These are phyloP conservation scores for Martes martes DNA, from an alignment of 2,113 vertebrate species.

Conservation along the genomic window DNA sequence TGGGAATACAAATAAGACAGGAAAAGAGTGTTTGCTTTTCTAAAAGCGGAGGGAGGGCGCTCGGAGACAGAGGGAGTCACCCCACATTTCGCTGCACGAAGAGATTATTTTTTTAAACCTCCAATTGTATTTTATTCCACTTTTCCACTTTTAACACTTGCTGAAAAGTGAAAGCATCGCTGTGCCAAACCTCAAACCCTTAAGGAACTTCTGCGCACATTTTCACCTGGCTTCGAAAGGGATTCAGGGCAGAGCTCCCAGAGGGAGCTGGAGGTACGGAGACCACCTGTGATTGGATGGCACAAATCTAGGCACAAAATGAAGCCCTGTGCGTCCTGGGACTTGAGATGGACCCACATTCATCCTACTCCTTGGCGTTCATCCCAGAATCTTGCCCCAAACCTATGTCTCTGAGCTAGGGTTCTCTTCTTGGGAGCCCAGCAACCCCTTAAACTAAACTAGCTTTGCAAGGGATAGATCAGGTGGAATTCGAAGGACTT, in stretches of 20 bases:
- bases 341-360: background rate
- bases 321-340: background rate
- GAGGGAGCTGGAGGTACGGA: background rate
- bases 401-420: background rate
- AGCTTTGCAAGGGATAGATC: background rate
- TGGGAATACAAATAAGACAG: slow-evolving; percentile 65
- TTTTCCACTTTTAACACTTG: slow-evolving; percentile 21
- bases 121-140: slow-evolving; percentile 18
- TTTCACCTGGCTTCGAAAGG: slow-evolving; percentile 33
- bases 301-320: background rate
- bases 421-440: background rate
- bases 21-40: slow-evolving; percentile 70
- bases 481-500: slow-evolving; percentile 42
- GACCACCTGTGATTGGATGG: background rate
- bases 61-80: background rate
- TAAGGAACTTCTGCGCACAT: slow-evolving; percentile 8
- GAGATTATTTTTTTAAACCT: slow-evolving; percentile 2
- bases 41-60: background rate
- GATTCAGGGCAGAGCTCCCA: background rate
- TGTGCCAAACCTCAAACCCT: slow-evolving; percentile 58
- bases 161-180: slow-evolving; percentile 34
- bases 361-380: background rate
- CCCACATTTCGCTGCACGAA: background rate
- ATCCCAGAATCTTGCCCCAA: background rate
- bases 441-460: background rate